Conservation (phyloP, 2,888 invertebrate species). For the Noctua janthina region DNA sequence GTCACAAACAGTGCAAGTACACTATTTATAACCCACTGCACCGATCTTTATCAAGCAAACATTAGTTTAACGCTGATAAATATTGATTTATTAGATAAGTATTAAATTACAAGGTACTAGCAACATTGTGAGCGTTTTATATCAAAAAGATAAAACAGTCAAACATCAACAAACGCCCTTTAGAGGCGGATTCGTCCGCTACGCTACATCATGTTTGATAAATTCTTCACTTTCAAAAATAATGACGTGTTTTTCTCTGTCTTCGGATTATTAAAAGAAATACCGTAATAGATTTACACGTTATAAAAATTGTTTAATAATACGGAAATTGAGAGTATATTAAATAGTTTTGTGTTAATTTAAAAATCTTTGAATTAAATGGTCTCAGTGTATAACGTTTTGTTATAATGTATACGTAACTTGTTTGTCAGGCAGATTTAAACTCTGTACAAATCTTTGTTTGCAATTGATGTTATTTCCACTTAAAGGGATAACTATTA, state of each 20-base stretch:
- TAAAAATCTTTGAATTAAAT: neutral
- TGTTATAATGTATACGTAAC: neutral
- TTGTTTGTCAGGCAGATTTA: neutral
- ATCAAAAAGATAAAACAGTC: conserved; percentile 38
- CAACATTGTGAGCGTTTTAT: conserved; percentile 33
- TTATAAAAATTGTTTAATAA: neutral
- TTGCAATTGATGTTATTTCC: neutral
- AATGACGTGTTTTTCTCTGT: neutral
- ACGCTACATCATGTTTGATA: neutral
- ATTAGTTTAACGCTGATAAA: conserved; percentile 47
- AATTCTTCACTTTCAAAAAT: neutral
- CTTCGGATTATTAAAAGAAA: neutral
- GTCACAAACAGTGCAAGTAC: neutral
- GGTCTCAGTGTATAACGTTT: neutral
- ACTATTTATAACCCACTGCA: conserved; percentile 5
- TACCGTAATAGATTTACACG: neutral
- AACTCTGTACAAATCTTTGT: neutral
- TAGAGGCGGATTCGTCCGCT: neutral
- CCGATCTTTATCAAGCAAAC: conserved; percentile 31
- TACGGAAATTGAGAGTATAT: neutral
- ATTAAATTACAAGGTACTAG: conserved; percentile 9
- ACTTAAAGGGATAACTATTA: neutral
- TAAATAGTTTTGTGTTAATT: neutral
- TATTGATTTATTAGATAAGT: conserved; percentile 58
- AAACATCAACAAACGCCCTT: conserved; percentile 22